A percentile compares a stretch with the other conserved stretches of the same genome.
These are phyloP conservation scores for Gymnocypris eckloni DNA, from an alignment of 2,797 vertebrate genomes.

Conservation along the genomic window DNA sequence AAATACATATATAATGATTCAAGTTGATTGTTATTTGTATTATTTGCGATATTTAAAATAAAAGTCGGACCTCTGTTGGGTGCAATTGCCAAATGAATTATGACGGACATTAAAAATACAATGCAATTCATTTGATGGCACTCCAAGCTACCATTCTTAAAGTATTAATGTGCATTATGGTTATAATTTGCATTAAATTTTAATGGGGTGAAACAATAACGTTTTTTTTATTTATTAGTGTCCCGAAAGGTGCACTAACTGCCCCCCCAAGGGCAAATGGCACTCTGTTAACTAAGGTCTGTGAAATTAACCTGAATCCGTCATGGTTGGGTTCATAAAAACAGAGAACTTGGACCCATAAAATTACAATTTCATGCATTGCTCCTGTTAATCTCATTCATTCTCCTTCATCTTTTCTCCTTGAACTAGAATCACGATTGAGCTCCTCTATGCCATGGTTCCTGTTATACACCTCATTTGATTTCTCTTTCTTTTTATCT, in stretches of 20 bases:
- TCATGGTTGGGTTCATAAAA: slow-evolving; percentile 54
- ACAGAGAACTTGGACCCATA: slow-evolving; percentile 52
- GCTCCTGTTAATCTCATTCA: slow-evolving; percentile 59
- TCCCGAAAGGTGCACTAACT: slow-evolving; percentile 18
- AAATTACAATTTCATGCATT: slow-evolving; percentile 60
- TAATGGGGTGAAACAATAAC: slow-evolving; percentile 37
- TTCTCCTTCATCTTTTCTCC: slow-evolving; percentile 50
- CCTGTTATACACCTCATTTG: slow-evolving; percentile 42
- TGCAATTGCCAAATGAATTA: slow-evolving; percentile 31
- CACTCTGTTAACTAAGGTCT: slow-evolving; percentile 45
- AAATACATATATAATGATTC: not conserved
- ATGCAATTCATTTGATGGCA: slow-evolving; percentile 4
- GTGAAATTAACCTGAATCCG: slow-evolving; percentile 54
- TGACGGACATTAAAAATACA: slow-evolving; percentile 39
- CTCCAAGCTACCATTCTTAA: slow-evolving; percentile 17
- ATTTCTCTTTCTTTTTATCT: slow-evolving; percentile 48
- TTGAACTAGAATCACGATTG: slow-evolving; percentile 52
- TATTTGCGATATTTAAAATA: slow-evolving; percentile 2
- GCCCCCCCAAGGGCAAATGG: slow-evolving; percentile 41
- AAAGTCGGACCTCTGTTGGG: not conserved
- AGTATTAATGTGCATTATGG: slow-evolving; percentile 39
- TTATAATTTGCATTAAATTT: slow-evolving; percentile 30
- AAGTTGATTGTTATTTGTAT: not conserved
- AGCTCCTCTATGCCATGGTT: slow-evolving; percentile 36
- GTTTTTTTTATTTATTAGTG: slow-evolving; percentile 4